Evolutionary conservation across 1,140 invertebrate genomes (phyloP).

Genomic region (Alviniconcha marisindica): DNA sequence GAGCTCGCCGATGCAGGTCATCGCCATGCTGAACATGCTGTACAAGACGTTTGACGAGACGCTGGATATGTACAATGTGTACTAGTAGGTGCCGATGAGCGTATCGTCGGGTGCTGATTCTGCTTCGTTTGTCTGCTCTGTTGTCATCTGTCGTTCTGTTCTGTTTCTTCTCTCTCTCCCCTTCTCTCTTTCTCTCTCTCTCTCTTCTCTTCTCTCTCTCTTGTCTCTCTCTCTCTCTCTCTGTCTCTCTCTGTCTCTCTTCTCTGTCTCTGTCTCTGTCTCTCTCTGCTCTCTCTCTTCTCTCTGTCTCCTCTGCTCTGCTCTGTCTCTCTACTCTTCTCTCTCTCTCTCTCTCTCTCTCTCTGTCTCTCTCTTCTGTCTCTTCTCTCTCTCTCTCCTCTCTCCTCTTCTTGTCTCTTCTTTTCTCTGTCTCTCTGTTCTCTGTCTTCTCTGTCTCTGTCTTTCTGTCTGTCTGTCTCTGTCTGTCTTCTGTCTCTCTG

Average conservation of each 20-base stretch:
- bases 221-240: too few species aligned
- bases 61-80: constrained; percentile 64
- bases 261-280: neutral
- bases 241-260: neutral
- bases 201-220: too few species aligned
- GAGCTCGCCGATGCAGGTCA: constrained; percentile 85
- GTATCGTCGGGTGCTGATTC: too few species aligned
- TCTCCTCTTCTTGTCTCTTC: neutral
- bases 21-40: constrained; percentile 67
- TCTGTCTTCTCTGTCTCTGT: neutral
- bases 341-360: neutral
- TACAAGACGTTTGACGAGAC: constrained; percentile 64
- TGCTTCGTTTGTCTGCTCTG: too few species aligned
- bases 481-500: neutral
- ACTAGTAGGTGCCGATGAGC: constrained; percentile 69
- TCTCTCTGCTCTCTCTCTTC: neutral
- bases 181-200: neutral
- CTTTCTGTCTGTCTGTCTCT: neutral
- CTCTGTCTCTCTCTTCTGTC: neutral
- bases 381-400: neutral
- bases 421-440: neutral
- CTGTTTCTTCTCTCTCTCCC: neutral
- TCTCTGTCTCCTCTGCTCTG: neutral
- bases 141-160: neutral
- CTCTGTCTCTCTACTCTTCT: neutral